Evolutionary conservation across 2,888 invertebrate species (phyloP), one percentile per base, ranked within the genome.

Genomic region (Bombylius discolor): DNA sequence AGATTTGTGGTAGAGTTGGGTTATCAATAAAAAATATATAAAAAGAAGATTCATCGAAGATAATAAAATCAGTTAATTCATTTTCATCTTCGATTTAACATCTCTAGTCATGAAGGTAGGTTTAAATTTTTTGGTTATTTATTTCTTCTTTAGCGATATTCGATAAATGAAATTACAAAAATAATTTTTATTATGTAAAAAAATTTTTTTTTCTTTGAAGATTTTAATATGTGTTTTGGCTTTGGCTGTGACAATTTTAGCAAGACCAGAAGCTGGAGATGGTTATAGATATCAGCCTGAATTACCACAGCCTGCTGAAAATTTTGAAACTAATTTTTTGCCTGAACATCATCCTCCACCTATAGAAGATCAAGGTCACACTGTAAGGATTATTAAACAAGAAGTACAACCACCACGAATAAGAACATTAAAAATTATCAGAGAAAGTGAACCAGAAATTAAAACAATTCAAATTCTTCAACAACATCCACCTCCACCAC

Each of bases 101-200:
- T 46, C 51, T 46, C 52, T n/a, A 50, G 50, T 36, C 55, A 55
- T 55, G 55, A 55, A 55, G 55, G 55, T 55, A 55, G 5, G n/a
- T 42, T 13, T 36, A 36, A 6, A 36, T 36, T 8, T 36, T 8
- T 8, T 36, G 9, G 36, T 36, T 11, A 11, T 42, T 42, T 23
- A 23, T 23, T 23, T 23, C 3, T 23, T 3, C 3, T 23, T 23
- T 23, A 3, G 23, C 23, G 23, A 23, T 23, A 23, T 23, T 23
- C 23, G 23, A 23, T 23, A 23, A 23, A 23, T 23, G 23, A 23
- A 23, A 23, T 23, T 23, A 23, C 23, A 23, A 23, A 23, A 23
- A 23, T 23, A n/a, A n/a, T 23, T 23, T 23, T 23, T 23, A 23
- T 23, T 23, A 23, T 23, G n/a, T n/a, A n/a, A n/a, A n/a, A n/a